These are phyloP conservation scores for Candoia aspera DNA, from an alignment of 2,113 vertebrate genomes.

Conservation along the genomic window DNA sequence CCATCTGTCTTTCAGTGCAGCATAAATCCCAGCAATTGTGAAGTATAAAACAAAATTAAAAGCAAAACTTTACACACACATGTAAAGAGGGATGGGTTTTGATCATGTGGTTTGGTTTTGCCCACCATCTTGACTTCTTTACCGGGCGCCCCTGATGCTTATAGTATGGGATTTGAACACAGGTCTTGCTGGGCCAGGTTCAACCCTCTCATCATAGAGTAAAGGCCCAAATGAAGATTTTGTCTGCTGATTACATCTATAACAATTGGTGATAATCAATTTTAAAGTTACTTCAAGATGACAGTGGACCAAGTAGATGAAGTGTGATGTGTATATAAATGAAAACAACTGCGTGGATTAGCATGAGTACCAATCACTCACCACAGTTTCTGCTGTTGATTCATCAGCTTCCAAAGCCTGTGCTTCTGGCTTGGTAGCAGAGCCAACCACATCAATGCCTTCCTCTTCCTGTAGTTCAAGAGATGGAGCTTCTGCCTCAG, in stretches of 20 bases:
- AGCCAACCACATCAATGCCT: constrained; percentile 30
- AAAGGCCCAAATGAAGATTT: background rate
- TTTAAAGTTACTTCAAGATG: background rate
- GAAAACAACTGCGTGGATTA: background rate
- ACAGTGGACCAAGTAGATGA: constrained; percentile 31
- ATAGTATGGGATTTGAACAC: background rate
- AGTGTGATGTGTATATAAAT: constrained; percentile 34
- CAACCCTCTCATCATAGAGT: background rate
- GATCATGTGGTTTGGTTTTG: background rate
- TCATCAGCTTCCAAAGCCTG: constrained; percentile 51
- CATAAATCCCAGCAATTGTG: background rate
- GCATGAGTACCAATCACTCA: constrained; percentile 70
- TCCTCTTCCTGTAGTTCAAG: constrained; percentile 68
- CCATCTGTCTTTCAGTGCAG: background rate
- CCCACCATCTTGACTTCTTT: background rate
- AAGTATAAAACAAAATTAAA: background rate
- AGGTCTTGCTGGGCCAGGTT: background rate
- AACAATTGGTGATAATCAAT: background rate
- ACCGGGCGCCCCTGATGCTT: background rate
- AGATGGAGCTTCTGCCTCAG: constrained; percentile 70
- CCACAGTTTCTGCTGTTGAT: constrained; percentile 76
- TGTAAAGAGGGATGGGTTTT: background rate
- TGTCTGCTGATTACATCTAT: background rate
- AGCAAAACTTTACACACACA: background rate
- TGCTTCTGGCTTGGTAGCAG: constrained; percentile 50